Percentiles rank a stretch among this genome's conserved stretches.
phyloP scores from a whole-genome alignment of 2,797 vertebrate species.

The Parambassis ranga region DNA sequence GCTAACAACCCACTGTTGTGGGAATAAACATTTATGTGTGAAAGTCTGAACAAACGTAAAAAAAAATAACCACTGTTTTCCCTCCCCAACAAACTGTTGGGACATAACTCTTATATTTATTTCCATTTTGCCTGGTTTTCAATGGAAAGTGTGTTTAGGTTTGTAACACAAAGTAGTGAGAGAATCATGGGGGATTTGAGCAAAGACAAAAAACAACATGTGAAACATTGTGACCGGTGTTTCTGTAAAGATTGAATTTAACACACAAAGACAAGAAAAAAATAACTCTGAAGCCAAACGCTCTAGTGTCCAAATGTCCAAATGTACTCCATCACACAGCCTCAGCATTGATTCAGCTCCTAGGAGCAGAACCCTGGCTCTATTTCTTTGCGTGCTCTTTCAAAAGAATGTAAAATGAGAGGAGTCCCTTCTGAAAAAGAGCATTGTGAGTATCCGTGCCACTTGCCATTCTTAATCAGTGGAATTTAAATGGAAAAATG shows the following conservation, averaged over 20 bases:
- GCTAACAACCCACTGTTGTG: slow-evolving; percentile 42
- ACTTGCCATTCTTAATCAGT: slow-evolving; percentile 78
- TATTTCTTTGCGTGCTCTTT: slow-evolving; percentile 56
- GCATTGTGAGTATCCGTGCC: slow-evolving; percentile 77
- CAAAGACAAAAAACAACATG: not conserved
- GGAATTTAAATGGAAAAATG: slow-evolving; percentile 76
- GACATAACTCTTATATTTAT: not conserved
- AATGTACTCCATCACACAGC: slow-evolving; percentile 50
- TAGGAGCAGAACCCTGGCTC: slow-evolving; percentile 43
- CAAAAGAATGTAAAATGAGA: slow-evolving; percentile 71
- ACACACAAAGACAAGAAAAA: not conserved
- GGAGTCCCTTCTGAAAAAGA: slow-evolving; percentile 61
- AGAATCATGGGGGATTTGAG: not conserved
- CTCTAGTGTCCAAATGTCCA: slow-evolving; percentile 29
- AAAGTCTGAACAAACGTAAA: slow-evolving; percentile 30
- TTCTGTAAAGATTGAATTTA: not conserved
- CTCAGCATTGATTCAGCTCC: slow-evolving; percentile 43
- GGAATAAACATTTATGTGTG: slow-evolving; percentile 37
- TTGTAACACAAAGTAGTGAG: slow-evolving; percentile 4
- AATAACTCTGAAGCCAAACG: slow-evolving; percentile 24
- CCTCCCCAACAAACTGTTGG: not conserved
- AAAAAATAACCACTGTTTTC: not conserved
- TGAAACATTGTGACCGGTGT: not conserved
- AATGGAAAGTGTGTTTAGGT: not conserved
- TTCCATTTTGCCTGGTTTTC: not conserved